Evolutionary conservation across 2,888 invertebrate genomes (phyloP).

Genomic region (Trichacis sp.): DNA sequence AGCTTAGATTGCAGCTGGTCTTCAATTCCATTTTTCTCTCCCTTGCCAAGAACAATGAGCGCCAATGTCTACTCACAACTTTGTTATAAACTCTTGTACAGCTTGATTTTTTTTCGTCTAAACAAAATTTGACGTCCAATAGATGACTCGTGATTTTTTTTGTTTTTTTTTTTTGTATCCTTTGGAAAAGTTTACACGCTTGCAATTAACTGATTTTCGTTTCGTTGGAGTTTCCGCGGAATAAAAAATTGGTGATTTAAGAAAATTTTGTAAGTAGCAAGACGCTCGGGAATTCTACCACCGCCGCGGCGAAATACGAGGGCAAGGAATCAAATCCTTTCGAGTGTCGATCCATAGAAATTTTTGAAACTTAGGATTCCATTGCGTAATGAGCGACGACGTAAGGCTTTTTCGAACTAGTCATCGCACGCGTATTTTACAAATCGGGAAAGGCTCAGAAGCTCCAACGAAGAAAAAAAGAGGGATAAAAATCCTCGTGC

Average conservation of each 20-base stretch:
- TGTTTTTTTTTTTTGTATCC: too few relatives aligned
- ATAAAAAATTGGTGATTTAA: too few relatives aligned
- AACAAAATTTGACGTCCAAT: background rate
- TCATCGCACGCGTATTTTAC: background rate
- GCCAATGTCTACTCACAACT: background rate
- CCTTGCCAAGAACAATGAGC: background rate
- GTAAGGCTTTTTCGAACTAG: background rate
- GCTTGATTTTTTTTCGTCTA: too few relatives aligned
- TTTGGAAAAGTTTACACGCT: too few relatives aligned
- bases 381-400: background rate
- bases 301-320: too few relatives aligned
- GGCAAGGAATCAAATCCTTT: too few relatives aligned
- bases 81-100: background rate
- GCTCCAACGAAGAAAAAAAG: background rate
- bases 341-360: background rate
- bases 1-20: too few relatives aligned
- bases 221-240: too few relatives aligned
- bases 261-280: too few relatives aligned
- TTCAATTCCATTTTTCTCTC: background rate
- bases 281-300: too few relatives aligned
- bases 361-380: background rate
- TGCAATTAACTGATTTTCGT: too few relatives aligned
- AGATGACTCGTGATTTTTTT: background rate
- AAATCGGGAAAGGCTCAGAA: background rate
- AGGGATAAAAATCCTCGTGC: background rate